phyloP scores from a whole-genome alignment of 2,888 invertebrate species.

The Ornithoptera alexandrae region DNA sequence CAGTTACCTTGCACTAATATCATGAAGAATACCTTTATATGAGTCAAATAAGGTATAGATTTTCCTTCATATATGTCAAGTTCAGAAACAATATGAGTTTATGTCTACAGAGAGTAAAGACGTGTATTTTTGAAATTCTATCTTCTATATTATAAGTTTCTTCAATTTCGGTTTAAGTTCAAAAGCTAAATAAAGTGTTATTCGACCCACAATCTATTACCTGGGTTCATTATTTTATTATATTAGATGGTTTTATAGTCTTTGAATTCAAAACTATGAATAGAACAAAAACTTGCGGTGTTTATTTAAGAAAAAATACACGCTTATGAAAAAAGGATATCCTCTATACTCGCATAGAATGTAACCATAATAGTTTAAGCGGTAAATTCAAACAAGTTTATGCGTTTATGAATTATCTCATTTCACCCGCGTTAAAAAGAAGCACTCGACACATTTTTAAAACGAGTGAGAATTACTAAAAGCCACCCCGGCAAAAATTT shows the following conservation, averaged over 20 bases:
- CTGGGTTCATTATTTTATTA: slow-evolving; percentile 14
- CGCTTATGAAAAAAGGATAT: background rate
- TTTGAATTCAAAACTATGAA: background rate
- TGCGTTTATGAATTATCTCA: slow-evolving; percentile 15
- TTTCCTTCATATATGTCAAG: no score
- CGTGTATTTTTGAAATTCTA: background rate
- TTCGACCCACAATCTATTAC: slow-evolving; percentile 12
- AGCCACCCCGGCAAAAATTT: slow-evolving; percentile 11
- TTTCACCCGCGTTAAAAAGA: slow-evolving; percentile 15
- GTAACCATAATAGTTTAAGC: background rate
- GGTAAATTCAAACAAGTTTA: background rate
- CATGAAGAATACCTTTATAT: no score
- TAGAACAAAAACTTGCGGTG: background rate
- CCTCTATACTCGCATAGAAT: background rate
- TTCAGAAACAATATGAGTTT: background rate
- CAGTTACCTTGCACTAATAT: no score
- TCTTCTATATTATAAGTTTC: slow-evolving; percentile 6
- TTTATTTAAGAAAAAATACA: background rate
- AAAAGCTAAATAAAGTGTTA: slow-evolving; percentile 13
- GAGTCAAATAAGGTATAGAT: no score
- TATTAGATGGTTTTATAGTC: background rate
- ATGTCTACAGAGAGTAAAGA: background rate
- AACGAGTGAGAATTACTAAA: slow-evolving; percentile 13
- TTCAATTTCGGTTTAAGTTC: slow-evolving; percentile 18
- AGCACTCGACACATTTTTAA: slow-evolving; percentile 9